These are phyloP conservation scores for Octopus bimaculoides DNA, from an alignment of 1,140 invertebrate species.

Conservation along the genomic window DNA sequence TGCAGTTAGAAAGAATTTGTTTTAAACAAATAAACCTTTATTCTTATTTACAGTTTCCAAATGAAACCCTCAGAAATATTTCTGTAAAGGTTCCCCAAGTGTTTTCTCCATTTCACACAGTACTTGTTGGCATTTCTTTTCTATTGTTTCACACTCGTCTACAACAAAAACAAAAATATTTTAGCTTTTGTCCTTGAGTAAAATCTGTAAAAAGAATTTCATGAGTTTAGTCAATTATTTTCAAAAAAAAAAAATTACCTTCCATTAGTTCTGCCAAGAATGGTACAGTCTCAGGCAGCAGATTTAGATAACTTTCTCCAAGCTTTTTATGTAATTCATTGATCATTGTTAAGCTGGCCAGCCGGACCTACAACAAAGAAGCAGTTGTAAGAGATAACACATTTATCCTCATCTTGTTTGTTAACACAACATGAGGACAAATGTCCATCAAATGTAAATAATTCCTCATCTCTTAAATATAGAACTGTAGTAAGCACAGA, in stretches of 20 bases:
- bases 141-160: conserved; percentile 56
- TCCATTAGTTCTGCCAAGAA: conserved; percentile 62
- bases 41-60: too few relatives aligned
- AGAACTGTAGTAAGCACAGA: too few relatives aligned
- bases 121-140: conserved; percentile 51
- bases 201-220: neutral
- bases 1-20: too few relatives aligned
- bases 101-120: conserved; percentile 53
- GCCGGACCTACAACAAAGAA: conserved; percentile 44
- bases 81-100: conserved; percentile 55
- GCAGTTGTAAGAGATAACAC: too few relatives aligned
- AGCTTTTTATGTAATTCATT: conserved; percentile 54
- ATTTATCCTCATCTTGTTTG: too few relatives aligned
- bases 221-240: too few relatives aligned
- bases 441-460: too few relatives aligned
- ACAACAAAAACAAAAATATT: conserved; percentile 25
- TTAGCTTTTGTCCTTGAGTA: neutral
- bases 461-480: too few relatives aligned
- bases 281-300: conserved; percentile 59
- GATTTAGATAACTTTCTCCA: conserved; percentile 56
- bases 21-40: too few relatives aligned
- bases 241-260: conserved; percentile 36
- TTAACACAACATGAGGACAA: too few relatives aligned
- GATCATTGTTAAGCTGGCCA: conserved; percentile 52
- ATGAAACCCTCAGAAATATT: conserved; percentile 40